Conservation (phyloP, 2,797 vertebrate species). For the Catharus ustulatus region DNA sequence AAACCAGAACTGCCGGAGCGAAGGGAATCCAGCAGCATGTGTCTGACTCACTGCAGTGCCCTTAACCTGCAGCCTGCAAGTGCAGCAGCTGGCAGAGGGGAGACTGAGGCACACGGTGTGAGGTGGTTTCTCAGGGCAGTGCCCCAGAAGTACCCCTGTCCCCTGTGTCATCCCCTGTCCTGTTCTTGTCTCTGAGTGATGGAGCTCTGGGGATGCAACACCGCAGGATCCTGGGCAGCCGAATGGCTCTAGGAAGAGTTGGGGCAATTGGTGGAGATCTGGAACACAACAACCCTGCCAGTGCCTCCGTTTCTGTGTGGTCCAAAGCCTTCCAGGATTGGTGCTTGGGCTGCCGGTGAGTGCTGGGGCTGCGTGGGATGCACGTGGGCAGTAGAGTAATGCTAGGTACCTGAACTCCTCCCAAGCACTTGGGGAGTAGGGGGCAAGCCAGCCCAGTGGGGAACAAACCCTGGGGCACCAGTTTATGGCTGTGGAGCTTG, state of each 20-base stretch:
- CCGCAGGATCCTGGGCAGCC: fast-evolving
- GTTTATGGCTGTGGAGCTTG: neutral
- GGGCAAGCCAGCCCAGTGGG: neutral
- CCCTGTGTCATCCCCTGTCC: neutral
- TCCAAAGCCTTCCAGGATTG: neutral
- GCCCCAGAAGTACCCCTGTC: neutral
- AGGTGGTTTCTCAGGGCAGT: fast-evolving
- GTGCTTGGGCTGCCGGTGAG: fast-evolving
- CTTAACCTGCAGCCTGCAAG: neutral
- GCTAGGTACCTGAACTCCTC: no score
- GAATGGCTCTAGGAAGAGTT: neutral
- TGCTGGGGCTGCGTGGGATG: neutral
- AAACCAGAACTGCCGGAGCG: neutral
- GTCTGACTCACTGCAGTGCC: neutral
- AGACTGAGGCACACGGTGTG: neutral
- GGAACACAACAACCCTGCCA: fast-evolving
- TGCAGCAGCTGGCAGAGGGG: neutral
- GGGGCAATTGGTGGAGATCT: neutral
- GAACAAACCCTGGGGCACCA: neutral
- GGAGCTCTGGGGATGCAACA: neutral
- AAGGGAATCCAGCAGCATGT: fast-evolving
- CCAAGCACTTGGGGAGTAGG: neutral
- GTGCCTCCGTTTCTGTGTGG: fast-evolving
- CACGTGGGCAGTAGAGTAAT: neutral
- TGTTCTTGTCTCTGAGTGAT: fast-evolving